A percentile compares a stretch with the other conserved stretches of the same genome.
phyloP scores from a whole-genome alignment of 2,888 invertebrate genomes.

The Polymixis lichenea region DNA sequence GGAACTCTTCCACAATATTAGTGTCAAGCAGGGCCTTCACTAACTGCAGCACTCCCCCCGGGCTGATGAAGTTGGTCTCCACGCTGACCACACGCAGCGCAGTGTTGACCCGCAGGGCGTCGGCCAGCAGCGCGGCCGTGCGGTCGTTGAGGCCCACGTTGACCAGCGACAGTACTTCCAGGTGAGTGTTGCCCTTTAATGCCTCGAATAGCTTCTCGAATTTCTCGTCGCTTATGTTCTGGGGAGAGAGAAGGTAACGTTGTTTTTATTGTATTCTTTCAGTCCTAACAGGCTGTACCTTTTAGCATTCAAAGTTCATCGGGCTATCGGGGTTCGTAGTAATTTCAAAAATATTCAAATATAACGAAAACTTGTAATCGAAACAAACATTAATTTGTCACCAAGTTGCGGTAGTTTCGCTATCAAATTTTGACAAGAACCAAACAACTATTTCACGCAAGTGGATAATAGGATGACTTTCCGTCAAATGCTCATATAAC shows the following conservation, averaged over 20 bases:
- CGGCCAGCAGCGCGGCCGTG: conserved; percentile 95
- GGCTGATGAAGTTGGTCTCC: conserved; percentile 99
- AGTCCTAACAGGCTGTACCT: background rate
- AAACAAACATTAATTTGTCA: background rate
- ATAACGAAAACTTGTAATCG: background rate
- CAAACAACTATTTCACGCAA: no score
- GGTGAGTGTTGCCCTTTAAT: conserved; percentile 96
- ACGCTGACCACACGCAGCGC: conserved; percentile 96
- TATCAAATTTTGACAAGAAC: no score
- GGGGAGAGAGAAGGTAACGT: conserved; percentile 48
- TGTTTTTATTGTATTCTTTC: background rate
- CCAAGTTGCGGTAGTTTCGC: background rate
- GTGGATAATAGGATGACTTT: background rate
- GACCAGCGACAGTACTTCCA: conserved; percentile 97
- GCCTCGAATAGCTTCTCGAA: conserved; percentile 97
- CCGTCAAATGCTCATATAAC: background rate
- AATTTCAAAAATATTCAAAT: background rate
- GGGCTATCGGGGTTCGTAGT: no score
- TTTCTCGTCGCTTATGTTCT: conserved; percentile 99
- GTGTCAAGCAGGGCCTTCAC: conserved; percentile 96
- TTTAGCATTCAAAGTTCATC: background rate
- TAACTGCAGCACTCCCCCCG: conserved; percentile 95
- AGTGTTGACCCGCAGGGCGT: conserved; percentile 95
- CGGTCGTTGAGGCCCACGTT: conserved; percentile 98
- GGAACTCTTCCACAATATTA: conserved; percentile 97